Evolutionary conservation across 2,888 invertebrate species (phyloP), one percentile per base, ranked within the genome.

Genomic region (Epirrita christyi): DNA sequence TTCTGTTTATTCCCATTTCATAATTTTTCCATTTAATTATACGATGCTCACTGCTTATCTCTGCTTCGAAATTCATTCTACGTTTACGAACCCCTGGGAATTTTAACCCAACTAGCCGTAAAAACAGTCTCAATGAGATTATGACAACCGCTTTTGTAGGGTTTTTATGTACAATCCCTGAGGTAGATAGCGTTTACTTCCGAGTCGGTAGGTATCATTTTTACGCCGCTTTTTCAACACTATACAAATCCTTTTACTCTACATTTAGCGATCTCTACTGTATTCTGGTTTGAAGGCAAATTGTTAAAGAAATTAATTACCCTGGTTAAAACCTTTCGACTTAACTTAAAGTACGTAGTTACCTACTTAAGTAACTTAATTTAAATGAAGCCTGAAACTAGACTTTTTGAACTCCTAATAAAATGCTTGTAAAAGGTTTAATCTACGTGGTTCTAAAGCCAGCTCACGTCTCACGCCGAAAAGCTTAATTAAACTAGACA

Each of bases 91-190:
- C 21, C 21, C 32, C 44, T 37, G 44, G n/a, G 9, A 28, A 15
- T 44, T 37, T 15, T 38, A 13, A 51, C 36, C 51, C 29, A 46
- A 29, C 36, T 42, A 14, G n/a, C 36, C 45, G 55, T 55, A 38
- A 55, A 55, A 47, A 36, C 21, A 42, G 56, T 28, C 43, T 28
- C 49, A 44, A 50, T 43, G 38, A 32, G 57, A 57, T 61, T 51
- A 61, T 48, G 46, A 29, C 27, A 44, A 47, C 41, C 41, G 44
- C 34, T 50, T 40, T 52, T 53, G 46, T 32, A 27, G 5, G 48
- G 11, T 21, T 43, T 54, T 51, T 52, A 50, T 42, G 45, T 29
- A 10, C 27, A 34, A 29, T 54, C 37, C 43, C 15, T 44, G 28
- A 46, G 53, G 52, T 38, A 27, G 41, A 55, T 55, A 43, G 15